These are phyloP conservation scores for Xylota sylvarum DNA, from an alignment of 2,888 invertebrate species.

Conservation along the genomic window DNA sequence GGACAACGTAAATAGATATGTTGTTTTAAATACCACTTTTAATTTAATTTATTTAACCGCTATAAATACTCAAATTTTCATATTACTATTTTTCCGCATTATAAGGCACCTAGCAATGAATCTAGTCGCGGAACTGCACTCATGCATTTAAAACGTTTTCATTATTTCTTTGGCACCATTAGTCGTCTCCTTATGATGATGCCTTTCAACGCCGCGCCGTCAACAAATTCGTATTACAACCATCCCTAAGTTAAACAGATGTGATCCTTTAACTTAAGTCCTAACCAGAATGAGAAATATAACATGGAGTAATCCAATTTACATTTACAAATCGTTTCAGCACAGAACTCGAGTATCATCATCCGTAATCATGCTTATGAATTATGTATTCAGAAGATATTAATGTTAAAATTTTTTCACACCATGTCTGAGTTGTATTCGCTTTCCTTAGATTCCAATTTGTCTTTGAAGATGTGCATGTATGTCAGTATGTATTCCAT, in stretches of 20 bases:
- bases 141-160: not conserved
- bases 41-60: too few species aligned
- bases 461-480: not conserved
- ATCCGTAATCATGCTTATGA: slow-evolving; percentile 18
- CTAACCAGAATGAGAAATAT: not conserved
- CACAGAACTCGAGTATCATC: slow-evolving; percentile 10
- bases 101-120: too few species aligned
- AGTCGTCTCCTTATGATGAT: not conserved
- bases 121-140: not conserved
- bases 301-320: slow-evolving; percentile 18
- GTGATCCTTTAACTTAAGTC: not conserved
- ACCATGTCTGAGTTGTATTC: not conserved
- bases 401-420: not conserved
- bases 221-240: not conserved
- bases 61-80: too few species aligned
- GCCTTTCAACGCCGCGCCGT: not conserved
- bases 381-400: slow-evolving; percentile 18
- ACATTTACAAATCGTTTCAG: slow-evolving; percentile 26
- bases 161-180: not conserved
- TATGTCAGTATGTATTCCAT: not conserved
- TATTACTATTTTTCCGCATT: too few species aligned
- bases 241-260: not conserved
- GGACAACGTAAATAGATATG: too few species aligned
- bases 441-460: not conserved
- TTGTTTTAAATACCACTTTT: too few species aligned